These are phyloP conservation scores for Timandra comae DNA, from an alignment of 2,888 invertebrate species.

Conservation along the genomic window DNA sequence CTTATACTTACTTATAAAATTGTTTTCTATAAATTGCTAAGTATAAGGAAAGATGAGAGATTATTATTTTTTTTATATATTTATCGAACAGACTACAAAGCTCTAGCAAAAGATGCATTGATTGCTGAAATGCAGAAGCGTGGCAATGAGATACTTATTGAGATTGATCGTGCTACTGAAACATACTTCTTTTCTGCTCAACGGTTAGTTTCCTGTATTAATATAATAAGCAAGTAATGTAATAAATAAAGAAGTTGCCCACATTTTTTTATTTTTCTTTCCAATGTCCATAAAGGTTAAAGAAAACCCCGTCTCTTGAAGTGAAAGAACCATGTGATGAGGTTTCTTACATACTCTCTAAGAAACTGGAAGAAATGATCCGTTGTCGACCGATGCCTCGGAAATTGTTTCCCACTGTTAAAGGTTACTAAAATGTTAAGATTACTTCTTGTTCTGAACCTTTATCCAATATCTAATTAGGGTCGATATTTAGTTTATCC, in stretches of 20 bases:
- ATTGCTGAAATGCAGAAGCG: constrained; percentile 62
- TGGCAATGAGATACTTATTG: constrained; percentile 51
- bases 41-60: no score
- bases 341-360: constrained; percentile 34
- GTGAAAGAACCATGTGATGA: constrained; percentile 33
- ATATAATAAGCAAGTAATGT: no score
- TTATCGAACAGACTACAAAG: constrained; percentile 50
- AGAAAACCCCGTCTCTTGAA: constrained; percentile 34
- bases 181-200: constrained; percentile 62
- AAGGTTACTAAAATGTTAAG: constrained; percentile 33
- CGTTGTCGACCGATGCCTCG: constrained; percentile 44
- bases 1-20: no score
- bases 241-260: no score
- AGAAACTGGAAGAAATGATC: constrained; percentile 50
- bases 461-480: no score
- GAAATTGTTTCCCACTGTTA: constrained; percentile 47
- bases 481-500: not conserved
- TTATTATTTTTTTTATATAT: no score
- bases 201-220: constrained; percentile 39
- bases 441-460: not conserved
- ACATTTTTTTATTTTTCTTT: no score
- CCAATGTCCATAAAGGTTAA: constrained; percentile 47
- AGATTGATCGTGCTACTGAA: constrained; percentile 44
- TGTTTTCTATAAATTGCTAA: not conserved
- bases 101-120: constrained; percentile 41